phyloP scores from a whole-genome alignment of 2,888 invertebrate species.

The Petrophora chlorosata region DNA sequence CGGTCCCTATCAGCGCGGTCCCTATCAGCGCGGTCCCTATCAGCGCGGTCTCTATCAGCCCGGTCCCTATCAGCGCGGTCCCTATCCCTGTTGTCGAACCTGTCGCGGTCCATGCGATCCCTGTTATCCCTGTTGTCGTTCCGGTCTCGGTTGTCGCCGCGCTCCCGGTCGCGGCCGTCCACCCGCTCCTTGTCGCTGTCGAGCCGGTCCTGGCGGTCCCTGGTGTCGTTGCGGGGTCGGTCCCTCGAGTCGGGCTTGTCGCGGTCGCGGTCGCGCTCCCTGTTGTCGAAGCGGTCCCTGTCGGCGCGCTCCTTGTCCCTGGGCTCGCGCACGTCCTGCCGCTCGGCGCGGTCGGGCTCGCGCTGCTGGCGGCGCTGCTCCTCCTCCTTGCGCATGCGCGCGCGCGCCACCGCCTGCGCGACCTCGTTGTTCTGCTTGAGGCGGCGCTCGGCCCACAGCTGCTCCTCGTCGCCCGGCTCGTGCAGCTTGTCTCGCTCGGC shows the following conservation, averaged over 20 bases:
- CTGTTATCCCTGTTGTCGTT: conserved; percentile 46
- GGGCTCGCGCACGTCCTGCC: conserved; percentile 55
- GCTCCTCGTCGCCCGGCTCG: conserved; percentile 72
- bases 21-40: conserved; percentile 30
- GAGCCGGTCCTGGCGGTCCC: conserved; percentile 40
- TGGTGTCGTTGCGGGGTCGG: conserved; percentile 49
- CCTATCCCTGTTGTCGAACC: conserved; percentile 41
- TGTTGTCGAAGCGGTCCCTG: conserved; percentile 39
- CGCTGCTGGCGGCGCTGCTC: conserved; percentile 89
- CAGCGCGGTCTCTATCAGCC: conserved; percentile 41
- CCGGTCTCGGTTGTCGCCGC: conserved; percentile 60
- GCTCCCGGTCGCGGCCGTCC: conserved; percentile 62
- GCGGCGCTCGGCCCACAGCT: conserved; percentile 88
- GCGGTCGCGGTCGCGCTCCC: conserved; percentile 40
- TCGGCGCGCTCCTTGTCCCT: conserved; percentile 54
- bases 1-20: conserved; percentile 57
- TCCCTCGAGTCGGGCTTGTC: conserved; percentile 51
- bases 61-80: conserved; percentile 23
- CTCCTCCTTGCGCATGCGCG: conserved; percentile 93
- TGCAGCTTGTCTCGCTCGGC: conserved; percentile 65
- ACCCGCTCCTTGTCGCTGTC: conserved; percentile 51
- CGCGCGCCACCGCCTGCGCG: conserved; percentile 91
- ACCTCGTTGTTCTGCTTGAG: conserved; percentile 88
- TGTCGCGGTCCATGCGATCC: conserved; percentile 54
- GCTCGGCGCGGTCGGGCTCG: too few species aligned